Conservation (phyloP, 2,797 vertebrate species). For the Cetoscarus ocellatus region DNA sequence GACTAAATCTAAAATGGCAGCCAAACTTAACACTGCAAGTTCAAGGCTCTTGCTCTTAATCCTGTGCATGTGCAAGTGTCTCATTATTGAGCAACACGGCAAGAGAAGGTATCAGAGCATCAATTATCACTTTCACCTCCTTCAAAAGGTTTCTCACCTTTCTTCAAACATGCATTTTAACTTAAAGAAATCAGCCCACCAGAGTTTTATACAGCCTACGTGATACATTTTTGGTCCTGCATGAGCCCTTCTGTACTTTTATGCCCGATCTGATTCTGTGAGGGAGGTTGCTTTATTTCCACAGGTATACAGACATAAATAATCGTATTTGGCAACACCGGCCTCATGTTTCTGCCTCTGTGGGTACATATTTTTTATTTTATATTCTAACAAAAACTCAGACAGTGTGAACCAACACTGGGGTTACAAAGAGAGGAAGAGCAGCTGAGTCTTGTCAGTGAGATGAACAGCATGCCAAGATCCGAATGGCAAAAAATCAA, state of each 20-base stretch:
- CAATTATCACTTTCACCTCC: conserved; percentile 30
- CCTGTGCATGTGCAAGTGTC: conserved; percentile 7
- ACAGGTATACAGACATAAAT: background rate
- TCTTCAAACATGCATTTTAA: background rate
- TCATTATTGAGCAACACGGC: conserved; percentile 14
- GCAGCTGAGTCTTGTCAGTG: conserved; percentile 11
- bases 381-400: conserved; percentile 6
- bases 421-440: conserved; percentile 2
- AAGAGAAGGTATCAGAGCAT: conserved; percentile 21
- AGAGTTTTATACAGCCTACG: background rate
- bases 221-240: too few species aligned
- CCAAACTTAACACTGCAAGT: background rate
- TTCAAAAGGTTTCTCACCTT: too few species aligned
- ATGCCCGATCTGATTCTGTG: too few species aligned
- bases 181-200: background rate
- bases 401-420: background rate
- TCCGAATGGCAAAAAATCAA: conserved; percentile 39
- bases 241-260: too few species aligned
- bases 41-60: background rate
- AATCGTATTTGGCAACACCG: background rate
- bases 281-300: background rate
- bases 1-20: too few species aligned
- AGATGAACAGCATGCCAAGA: conserved; percentile 35
- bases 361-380: background rate
- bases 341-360: background rate